These are phyloP conservation scores for Strigamia transsilvanica DNA, from an alignment of 2,888 invertebrate species.

Conservation along the genomic window DNA sequence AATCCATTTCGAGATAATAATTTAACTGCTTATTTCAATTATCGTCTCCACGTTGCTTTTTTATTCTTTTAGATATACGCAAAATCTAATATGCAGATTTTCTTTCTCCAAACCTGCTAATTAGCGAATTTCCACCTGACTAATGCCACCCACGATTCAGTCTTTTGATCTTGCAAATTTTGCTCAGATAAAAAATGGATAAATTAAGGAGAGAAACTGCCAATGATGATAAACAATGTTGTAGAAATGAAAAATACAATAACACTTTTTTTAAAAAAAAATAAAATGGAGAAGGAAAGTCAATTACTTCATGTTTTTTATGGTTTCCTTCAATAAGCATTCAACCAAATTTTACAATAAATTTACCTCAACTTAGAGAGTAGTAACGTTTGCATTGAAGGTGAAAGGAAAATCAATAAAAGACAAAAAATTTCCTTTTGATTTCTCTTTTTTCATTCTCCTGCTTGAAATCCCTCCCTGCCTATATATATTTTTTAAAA, in stretches of 20 bases:
- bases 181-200: neutral
- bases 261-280: no score
- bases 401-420: slow-evolving; percentile 37
- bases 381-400: slow-evolving; percentile 37
- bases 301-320: slow-evolving; percentile 40
- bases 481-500: neutral
- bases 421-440: neutral
- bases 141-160: neutral
- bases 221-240: slow-evolving; percentile 30
- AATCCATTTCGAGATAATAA: slow-evolving; percentile 22
- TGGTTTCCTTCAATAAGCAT: slow-evolving; percentile 10
- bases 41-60: neutral
- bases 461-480: neutral
- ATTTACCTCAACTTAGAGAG: slow-evolving; percentile 35
- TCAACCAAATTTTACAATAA: slow-evolving; percentile 47
- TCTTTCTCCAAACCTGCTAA: neutral
- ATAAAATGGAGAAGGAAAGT: neutral
- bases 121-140: slow-evolving; percentile 32
- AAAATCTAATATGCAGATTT: neutral
- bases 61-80: neutral
- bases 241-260: neutral
- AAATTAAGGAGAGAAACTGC: neutral
- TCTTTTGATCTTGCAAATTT: slow-evolving; percentile 41
- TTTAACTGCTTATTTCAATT: neutral
- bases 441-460: neutral